Base-by-base conservation (phyloP, 2,888 invertebrate genomes). In the Idaea biselata region DNA sequence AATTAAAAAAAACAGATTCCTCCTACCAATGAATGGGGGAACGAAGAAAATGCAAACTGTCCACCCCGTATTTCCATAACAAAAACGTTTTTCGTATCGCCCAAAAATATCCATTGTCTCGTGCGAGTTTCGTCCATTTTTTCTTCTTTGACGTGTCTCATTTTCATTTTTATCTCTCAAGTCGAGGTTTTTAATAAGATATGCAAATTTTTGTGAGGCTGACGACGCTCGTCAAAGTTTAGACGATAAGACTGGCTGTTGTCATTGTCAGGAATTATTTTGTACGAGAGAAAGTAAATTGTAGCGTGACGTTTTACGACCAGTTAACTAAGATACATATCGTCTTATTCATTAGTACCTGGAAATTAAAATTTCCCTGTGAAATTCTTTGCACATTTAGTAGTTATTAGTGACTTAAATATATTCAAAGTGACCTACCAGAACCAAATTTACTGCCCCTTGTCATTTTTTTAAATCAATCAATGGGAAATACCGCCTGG, bases 1-100 rank as follows among this genome's bases (percentile, higher is more conserved):
- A 91, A 91, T 92, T 91, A 91, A 91, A 87, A 62, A 91, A 90
- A 91, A 89, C 91, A 91, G 91, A 91, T 89, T 89, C 80, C 86
- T 83, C 77, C 75, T 77, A 73, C 73, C 74, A 76, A 81, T 83
- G 80, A 81, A 86, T 81, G 80, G 79, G 84, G 83, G 86, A 86
- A 89, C 86, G 88, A 89, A 89, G 89, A 88, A 88, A 91, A 91
- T 91, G 89, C 90, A 88, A 89, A 92, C 89, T 89, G 88, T 89
- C 88, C 86, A 83, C 82, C 87, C 88, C 76, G 84, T 87, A 91
- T 91, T 90, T 91, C 89, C 90, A 92, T 91, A 79, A 91, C 88
- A 91, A 91, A 87, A 88, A 82, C 83, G 79, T 83, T 81, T 86
- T 90, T 89, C 87, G 86, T 86, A 87, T 86, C 87, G 84, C 82